Percentiles rank a stretch among this genome's conserved stretches.
phyloP scores from a whole-genome alignment of 2,113 vertebrate genomes.

The Anhinga anhinga region DNA sequence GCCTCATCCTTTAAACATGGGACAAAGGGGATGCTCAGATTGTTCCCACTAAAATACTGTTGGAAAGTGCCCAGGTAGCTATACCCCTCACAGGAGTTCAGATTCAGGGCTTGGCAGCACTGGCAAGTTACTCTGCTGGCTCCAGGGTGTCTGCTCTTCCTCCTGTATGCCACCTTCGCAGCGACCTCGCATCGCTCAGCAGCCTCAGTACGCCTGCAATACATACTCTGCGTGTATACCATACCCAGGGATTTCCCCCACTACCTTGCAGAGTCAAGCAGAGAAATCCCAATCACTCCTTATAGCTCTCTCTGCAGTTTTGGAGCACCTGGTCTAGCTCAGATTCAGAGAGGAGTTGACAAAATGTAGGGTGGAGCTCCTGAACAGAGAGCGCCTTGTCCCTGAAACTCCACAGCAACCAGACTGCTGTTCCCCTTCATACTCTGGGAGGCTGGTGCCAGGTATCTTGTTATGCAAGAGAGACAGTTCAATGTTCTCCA shows the following conservation, averaged over 20 bases:
- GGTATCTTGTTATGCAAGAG: neutral
- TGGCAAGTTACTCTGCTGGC: neutral
- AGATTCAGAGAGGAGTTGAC: neutral
- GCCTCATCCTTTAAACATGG: neutral
- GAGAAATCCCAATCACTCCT: neutral
- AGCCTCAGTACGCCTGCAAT: rapidly evolving
- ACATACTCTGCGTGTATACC: rapidly evolving
- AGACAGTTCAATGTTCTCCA: neutral
- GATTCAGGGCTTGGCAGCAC: neutral
- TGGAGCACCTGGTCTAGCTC: neutral
- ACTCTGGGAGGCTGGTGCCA: neutral
- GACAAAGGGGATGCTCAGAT: neutral
- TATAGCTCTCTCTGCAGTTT: neutral
- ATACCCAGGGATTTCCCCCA: neutral
- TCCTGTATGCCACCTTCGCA: neutral
- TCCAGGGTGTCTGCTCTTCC: neutral
- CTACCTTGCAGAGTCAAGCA: neutral
- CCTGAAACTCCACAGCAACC: neutral
- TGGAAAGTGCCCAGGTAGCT: neutral
- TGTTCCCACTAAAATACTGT: neutral
- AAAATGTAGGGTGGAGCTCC: neutral
- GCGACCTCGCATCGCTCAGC: neutral
- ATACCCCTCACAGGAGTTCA: neutral
- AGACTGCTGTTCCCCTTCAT: neutral
- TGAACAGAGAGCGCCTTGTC: rapidly evolving